Percentiles rank a stretch among this genome's conserved stretches.
These are phyloP conservation scores for Capricornis sumatraensis DNA, from an alignment of 2,113 vertebrate species.

Conservation along the genomic window DNA sequence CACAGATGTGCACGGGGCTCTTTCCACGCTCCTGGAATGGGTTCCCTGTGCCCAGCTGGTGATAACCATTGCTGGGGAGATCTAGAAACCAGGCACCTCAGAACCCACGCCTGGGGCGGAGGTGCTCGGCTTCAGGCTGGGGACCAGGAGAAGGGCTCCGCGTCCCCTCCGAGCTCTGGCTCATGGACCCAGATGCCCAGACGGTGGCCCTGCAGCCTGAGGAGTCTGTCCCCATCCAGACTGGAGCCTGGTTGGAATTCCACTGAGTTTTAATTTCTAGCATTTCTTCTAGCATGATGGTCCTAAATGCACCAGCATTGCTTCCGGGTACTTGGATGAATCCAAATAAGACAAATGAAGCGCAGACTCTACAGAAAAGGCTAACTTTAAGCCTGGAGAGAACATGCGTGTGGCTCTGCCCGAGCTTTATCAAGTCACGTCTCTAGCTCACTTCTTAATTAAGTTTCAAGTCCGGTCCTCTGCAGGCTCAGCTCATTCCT, in stretches of 20 bases:
- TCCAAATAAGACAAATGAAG: background rate
- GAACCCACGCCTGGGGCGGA: background rate
- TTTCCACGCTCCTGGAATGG: background rate
- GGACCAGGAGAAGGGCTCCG: background rate
- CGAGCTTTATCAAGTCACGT: background rate
- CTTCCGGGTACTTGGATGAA: background rate
- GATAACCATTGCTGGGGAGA: background rate
- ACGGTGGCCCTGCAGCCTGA: background rate
- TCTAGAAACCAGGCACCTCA: background rate
- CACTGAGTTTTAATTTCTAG: background rate
- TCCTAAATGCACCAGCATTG: background rate
- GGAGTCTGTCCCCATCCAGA: background rate
- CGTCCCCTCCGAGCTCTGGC: fast-evolving
- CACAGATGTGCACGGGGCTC: background rate
- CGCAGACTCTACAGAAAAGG: background rate
- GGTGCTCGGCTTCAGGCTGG: background rate
- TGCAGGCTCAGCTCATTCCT: background rate
- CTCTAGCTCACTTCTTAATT: background rate
- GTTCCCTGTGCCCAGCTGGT: background rate
- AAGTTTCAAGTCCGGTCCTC: background rate
- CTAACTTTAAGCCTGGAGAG: background rate
- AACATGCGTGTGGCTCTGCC: background rate
- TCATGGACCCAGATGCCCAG: background rate
- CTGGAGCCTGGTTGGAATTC: background rate
- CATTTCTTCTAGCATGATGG: background rate